Percentiles rank a stretch among this genome's conserved stretches.
Conservation (phyloP, 2,888 invertebrate genomes). For the Chymomyza amoena region DNA sequence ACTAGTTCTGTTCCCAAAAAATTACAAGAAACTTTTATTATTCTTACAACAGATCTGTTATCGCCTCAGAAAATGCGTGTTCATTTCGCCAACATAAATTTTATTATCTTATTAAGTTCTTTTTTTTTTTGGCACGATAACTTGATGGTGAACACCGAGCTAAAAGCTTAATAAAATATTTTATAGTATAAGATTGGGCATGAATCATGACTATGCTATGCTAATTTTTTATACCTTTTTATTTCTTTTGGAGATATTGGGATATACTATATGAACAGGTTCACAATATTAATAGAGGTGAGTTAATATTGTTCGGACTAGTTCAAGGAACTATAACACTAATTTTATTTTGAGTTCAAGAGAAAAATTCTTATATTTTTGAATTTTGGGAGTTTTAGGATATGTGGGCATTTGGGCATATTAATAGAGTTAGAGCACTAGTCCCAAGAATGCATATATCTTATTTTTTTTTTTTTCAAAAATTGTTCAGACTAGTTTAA, state of each 20-base stretch:
- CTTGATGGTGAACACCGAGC: background rate
- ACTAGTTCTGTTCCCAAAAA: too few relatives aligned
- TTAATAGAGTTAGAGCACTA: too few relatives aligned
- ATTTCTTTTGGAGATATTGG: background rate
- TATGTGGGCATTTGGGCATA: too few relatives aligned
- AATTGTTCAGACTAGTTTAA: too few relatives aligned
- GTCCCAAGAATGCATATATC: too few relatives aligned
- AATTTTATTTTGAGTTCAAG: too few relatives aligned
- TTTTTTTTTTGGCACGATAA: background rate
- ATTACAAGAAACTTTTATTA: background rate
- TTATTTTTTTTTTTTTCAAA: too few relatives aligned
- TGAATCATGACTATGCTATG: background rate
- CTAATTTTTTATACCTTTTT: background rate
- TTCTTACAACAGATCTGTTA: too few relatives aligned
- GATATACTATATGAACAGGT: background rate
- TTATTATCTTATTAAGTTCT: background rate
- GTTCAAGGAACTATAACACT: too few relatives aligned
- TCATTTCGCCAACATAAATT: background rate
- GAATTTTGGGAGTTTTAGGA: too few relatives aligned
- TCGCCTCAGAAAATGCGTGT: background rate
- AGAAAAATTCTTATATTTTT: too few relatives aligned
- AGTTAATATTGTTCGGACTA: too few relatives aligned
- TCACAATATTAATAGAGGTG: background rate
- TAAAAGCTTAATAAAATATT: background rate
- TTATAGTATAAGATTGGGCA: background rate